A percentile compares a stretch with the other conserved stretches of the same genome.
These are phyloP conservation scores for Enteromius radiatus DNA, from an alignment of 2,797 vertebrate genomes.

Conservation along the genomic window DNA sequence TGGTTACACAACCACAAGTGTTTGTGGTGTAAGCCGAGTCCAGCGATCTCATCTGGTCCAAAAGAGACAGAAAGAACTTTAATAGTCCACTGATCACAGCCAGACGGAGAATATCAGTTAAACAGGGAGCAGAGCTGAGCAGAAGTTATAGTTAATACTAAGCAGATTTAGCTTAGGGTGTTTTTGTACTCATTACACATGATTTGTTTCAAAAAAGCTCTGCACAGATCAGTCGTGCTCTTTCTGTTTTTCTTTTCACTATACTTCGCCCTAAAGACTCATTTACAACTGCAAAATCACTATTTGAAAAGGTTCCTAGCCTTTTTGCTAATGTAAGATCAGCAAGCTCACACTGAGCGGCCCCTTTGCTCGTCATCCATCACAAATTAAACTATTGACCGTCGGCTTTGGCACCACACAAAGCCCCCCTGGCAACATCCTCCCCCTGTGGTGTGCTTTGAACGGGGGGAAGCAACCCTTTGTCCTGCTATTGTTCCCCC, in stretches of 20 bases:
- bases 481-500: constrained; percentile 65
- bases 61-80: constrained; percentile 15
- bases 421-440: constrained; percentile 46
- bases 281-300: constrained; percentile 33
- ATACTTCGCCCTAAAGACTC: constrained; percentile 12
- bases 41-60: constrained; percentile 32
- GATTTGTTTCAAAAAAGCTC: background rate
- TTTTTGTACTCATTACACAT: background rate
- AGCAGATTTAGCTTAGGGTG: constrained; percentile 1
- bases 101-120: constrained; percentile 20
- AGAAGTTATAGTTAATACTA: constrained; percentile 5
- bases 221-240: background rate
- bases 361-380: constrained; percentile 31
- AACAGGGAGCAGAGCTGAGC: background rate
- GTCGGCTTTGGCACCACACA: constrained; percentile 41
- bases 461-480: constrained; percentile 58
- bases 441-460: constrained; percentile 55
- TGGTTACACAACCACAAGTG: constrained; percentile 45
- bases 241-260: constrained; percentile 36
- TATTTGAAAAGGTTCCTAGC: constrained; percentile 31
- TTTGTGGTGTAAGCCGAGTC: constrained; percentile 20
- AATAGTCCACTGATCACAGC: constrained; percentile 18
- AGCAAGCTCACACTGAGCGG: constrained; percentile 8
- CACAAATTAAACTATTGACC: constrained; percentile 37
- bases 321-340: constrained; percentile 27